Base-by-base conservation (phyloP, 2,888 invertebrate genomes). In the Drosophila maculinotata region DNA sequence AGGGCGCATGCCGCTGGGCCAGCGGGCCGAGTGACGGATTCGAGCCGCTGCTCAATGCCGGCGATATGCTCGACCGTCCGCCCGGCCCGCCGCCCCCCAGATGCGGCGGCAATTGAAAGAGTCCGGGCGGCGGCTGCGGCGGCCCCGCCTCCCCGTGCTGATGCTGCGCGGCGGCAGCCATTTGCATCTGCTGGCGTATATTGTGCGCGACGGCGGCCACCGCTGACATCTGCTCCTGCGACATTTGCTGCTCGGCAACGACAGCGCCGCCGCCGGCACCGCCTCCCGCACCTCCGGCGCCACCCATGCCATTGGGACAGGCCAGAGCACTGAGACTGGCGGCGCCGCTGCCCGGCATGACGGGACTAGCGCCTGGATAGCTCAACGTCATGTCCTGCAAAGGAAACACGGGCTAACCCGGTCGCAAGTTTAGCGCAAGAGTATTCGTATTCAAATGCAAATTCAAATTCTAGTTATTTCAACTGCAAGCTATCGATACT, bases 171-270 rank as follows among this genome's bases (percentile, higher is more conserved):
- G 94, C 94, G 4, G 94, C 94, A 0, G 96, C 96, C 90, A 92
- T 90, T 85, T 92, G 92, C 96, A 97, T 96, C 92, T 97, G 97
- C 78, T 97, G 96, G 48, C 96, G 94, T 59, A 97, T 92, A 38
- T 96, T 96, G 92, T 96, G 96, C 12, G 97, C 97, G 54, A 97
- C 96, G 14, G 96, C 96, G 9, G 96, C 96, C 35, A 96, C 96
- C 31, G 97, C 97, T 30, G 96, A 96, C 48, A 96, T 96, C 14
- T 96, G 96, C 9, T 94, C 94, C 48, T 95, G 94, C 3, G 95
- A 94, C 90, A 92, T 90, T 51, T 91, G 93, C 47, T 92, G 92
- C 10, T 89, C 88, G 12, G 79, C 85, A 90, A 93, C 93, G 64
- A 92, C 92, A 9, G 68, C 78, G n/a, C n/a, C 20, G 33, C 93